Evolutionary conservation across 2,888 invertebrate genomes (phyloP), one percentile per base, ranked within the genome.

Genomic region (Caenorhabditis afra): DNA sequence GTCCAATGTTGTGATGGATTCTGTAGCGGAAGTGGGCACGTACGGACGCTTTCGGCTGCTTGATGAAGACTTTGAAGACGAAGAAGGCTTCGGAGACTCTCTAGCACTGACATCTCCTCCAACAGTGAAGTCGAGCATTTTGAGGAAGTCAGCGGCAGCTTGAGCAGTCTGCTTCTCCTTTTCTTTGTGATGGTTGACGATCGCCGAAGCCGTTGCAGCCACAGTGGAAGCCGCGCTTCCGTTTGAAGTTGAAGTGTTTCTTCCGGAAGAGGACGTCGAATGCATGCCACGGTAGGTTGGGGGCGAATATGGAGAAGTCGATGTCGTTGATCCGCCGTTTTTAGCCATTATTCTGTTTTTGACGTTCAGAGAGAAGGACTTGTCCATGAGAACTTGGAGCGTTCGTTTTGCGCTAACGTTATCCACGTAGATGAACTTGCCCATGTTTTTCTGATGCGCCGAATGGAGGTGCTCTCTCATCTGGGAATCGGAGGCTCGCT

Each of bases 391-490:
- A 22, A 74, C 68, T 76, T 89, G 89, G 41, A 89, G 78, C 35
- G 83, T 79, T 37, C 87, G 79, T 52, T 89, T 89, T 22, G 89
- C 88, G 16, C 64, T 62, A 57, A 86, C 81, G 66, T 89, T 89
- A 81, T 89, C 89, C 52, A 88, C 83, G 81, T 89, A 89, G 61
- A 85, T 84, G 75, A 87, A 89, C 81, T 88, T 66, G 59, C 84
- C 84, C 73, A 87, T 88, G 53, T 77, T 85, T 64, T 86, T 87
- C 53, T 85, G 84, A 77, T 89, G 89, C 2, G 79, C 66, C 14
- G 88, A 87, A 58, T 89, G 85, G 53, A 89, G 78, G 68, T 89
- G 89, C 71, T 89, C 89, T 29, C 88, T 78, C 88, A 89, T 89
- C 73, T 89, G 88, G 12, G 86, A 85, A 53, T 89, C 89, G 1